Conservation (phyloP, 2,113 vertebrate species). For the Coptodon rendalli region DNA sequence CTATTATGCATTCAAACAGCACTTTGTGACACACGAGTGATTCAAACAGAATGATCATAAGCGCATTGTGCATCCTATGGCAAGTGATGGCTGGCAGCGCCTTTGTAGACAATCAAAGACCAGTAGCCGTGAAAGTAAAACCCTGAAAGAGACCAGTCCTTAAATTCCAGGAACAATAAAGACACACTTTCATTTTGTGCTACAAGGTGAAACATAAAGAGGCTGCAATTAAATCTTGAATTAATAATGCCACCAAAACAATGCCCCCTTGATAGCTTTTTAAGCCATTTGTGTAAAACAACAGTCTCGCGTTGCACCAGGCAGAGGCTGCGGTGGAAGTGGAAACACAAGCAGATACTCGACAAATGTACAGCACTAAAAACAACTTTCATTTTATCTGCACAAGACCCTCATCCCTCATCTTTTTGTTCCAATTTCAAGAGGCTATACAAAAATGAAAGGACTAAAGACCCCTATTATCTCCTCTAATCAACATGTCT, state of each 20-base stretch:
- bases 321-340: not conserved
- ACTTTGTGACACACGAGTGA: conserved; percentile 35
- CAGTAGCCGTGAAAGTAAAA: conserved; percentile 25
- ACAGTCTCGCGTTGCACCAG: not conserved
- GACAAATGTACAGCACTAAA: not conserved
- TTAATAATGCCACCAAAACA: conserved; percentile 17
- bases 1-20: conserved; percentile 45
- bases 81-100: conserved; percentile 20
- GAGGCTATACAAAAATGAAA: not conserved
- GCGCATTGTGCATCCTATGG: conserved; percentile 1
- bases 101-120: conserved; percentile 56
- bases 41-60: conserved; percentile 35
- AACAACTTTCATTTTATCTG: not conserved
- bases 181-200: not conserved
- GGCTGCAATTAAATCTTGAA: conserved; percentile 28
- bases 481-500: conserved; percentile 13
- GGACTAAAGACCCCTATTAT: conserved; percentile 5
- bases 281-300: not conserved
- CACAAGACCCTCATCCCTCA: not conserved
- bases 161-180: conserved; percentile 37
- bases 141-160: conserved; percentile 26
- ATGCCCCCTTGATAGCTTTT: conserved; percentile 15
- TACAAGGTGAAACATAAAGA: conserved; percentile 5
- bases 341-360: not conserved
- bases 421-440: conserved; percentile 31